Conservation (phyloP, 2,888 invertebrate genomes). For the Parnassius smintheus region DNA sequence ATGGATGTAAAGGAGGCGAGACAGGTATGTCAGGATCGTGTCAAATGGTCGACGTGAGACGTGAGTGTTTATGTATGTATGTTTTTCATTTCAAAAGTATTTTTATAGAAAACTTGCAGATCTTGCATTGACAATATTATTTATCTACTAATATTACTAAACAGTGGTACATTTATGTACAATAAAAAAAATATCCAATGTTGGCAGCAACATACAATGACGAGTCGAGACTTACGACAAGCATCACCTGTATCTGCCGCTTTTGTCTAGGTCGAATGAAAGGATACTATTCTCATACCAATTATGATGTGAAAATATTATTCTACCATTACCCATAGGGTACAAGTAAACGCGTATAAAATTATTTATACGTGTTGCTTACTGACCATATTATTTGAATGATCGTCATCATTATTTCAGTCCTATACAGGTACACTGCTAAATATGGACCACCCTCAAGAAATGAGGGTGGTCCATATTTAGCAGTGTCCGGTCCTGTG, state of each 20-base stretch:
- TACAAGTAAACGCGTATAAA: neutral
- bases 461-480: no score
- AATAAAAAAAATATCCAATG: no score
- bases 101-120: no score
- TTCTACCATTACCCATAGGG: neutral
- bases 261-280: constrained; percentile 43
- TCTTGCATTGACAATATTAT: no score
- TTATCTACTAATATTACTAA: no score
- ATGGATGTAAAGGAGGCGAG: no score
- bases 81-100: no score
- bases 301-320: neutral
- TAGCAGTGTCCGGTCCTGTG: neutral
- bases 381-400: neutral
- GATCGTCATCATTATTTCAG: neutral
- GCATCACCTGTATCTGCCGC: constrained; percentile 52
- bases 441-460: no score
- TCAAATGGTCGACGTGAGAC: no score
- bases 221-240: constrained; percentile 43
- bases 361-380: neutral
- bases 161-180: no score
- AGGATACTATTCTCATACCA: neutral
- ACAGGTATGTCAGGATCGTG: no score
- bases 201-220: constrained; percentile 55
- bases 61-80: no score
- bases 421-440: neutral